phyloP scores from a whole-genome alignment of 2,797 vertebrate species.

The Danio aesculapii region DNA sequence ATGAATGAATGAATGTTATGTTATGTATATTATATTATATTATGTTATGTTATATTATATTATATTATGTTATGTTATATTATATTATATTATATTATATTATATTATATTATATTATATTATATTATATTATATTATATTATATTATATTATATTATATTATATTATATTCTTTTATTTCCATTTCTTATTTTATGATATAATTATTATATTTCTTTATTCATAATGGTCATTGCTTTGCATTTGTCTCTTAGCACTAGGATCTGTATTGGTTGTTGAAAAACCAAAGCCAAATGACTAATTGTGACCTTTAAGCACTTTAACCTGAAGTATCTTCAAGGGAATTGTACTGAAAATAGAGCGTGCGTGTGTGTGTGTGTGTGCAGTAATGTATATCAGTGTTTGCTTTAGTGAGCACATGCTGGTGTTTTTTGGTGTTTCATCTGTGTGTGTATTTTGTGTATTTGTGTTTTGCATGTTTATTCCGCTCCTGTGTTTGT shows the following conservation, averaged over 20 bases:
- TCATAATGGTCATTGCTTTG: no score
- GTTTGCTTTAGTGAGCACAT: neutral
- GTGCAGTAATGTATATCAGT: neutral
- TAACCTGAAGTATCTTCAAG: neutral
- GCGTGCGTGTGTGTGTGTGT: neutral
- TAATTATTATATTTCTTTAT: no score
- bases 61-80: no score
- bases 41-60: no score
- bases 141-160: no score
- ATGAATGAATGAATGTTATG: no score
- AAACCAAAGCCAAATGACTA: neutral
- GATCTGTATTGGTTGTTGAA: neutral
- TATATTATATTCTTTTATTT: no score
- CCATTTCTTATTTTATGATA: no score
- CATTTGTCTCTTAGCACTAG: neutral
- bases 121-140: no score
- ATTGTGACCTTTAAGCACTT: neutral
- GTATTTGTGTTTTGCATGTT: constrained; percentile 15
- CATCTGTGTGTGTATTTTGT: constrained; percentile 10
- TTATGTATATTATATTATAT: no score
- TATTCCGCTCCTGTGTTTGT: constrained; percentile 13
- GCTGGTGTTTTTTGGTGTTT: constrained; percentile 24
- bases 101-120: no score
- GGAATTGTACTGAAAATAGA: neutral
- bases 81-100: no score